Base-by-base conservation (phyloP, 2,888 invertebrate genomes). In the Carpatolechia fugitivella region DNA sequence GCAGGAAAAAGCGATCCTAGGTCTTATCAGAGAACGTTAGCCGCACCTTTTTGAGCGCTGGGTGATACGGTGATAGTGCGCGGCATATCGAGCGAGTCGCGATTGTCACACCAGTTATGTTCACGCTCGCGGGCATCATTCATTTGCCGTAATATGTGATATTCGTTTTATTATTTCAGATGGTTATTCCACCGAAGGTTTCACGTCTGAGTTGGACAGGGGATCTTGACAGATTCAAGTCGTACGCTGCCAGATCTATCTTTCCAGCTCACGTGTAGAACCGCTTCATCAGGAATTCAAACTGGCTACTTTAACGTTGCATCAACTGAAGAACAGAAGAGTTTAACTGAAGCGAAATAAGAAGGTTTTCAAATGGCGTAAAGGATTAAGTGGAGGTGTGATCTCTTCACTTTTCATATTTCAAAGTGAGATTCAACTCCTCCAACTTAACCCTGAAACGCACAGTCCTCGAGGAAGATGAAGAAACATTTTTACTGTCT, bases 401-500 rank as follows among this genome's bases (percentile, higher is more conserved):
- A 91, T 91, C 91, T 91, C 91, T 91, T 91, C 91, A 91, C 91
- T 91, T 91, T 91, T 87, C 84, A 74, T 80, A 71, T 64, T 78
- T 88, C 40, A 89, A 91, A 91, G 91, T 91, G 91, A 91, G 91
- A 91, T 91, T 91, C 91, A 91, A 91, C 91, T 91, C 91, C 91
- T 91, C 91, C 91, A 91, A 90, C 90, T 91, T 91, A 91, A 90
- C 81, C 85, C 90, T 81, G 74, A 79, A 75, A 74, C 80, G 90
- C 87, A 74, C 54, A 64, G 55, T 65, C 82, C 10, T 11, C n/a
- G 3, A 29, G 7, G 29, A 24, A 24, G 29, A 24, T 44, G 13
- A 24, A 3, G 18, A 41, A 11, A 41, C 11, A 20, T 10, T 18
- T 3, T 18, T 18, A 10, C 11, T 18, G 8, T 38, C 16, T 16